Percentiles rank a stretch among this genome's conserved stretches.
These are phyloP conservation scores for Merluccius polli DNA, from an alignment of 2,797 vertebrate species.

Conservation along the genomic window DNA sequence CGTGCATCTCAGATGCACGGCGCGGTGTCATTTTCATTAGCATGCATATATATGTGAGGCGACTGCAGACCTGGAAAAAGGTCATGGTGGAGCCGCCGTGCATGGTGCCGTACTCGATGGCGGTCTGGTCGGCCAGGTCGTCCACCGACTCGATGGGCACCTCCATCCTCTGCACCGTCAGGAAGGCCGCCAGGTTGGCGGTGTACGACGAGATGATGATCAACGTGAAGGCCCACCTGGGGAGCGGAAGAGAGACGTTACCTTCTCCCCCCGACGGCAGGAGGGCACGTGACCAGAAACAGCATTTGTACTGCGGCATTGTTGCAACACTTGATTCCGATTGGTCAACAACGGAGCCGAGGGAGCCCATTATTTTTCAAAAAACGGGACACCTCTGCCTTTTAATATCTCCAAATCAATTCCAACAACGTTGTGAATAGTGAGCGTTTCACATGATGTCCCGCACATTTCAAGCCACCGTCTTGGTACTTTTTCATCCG, in stretches of 20 bases:
- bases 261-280: background rate
- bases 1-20: background rate
- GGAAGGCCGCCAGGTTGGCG: slow-evolving; percentile 96
- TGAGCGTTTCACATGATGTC: background rate
- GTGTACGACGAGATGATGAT: slow-evolving; percentile 99
- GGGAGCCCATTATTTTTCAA: background rate
- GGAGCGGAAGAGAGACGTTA: slow-evolving; percentile 28
- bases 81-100: slow-evolving; percentile 98
- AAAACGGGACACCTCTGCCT: background rate
- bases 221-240: slow-evolving; percentile 98
- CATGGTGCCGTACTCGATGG: slow-evolving; percentile 96
- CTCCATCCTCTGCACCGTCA: slow-evolving; percentile 97
- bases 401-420: background rate
- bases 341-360: background rate
- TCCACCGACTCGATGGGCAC: slow-evolving; percentile 97
- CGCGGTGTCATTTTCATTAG: background rate
- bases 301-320: background rate
- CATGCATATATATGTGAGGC: background rate
- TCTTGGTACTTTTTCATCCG: background rate
- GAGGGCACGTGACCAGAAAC: slow-evolving; percentile 32
- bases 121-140: slow-evolving; percentile 96
- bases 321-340: background rate
- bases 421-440: background rate
- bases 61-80: slow-evolving; percentile 88
- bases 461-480: background rate